Conservation (phyloP, 2,113 vertebrate genomes). For the Climacteris rufus region DNA sequence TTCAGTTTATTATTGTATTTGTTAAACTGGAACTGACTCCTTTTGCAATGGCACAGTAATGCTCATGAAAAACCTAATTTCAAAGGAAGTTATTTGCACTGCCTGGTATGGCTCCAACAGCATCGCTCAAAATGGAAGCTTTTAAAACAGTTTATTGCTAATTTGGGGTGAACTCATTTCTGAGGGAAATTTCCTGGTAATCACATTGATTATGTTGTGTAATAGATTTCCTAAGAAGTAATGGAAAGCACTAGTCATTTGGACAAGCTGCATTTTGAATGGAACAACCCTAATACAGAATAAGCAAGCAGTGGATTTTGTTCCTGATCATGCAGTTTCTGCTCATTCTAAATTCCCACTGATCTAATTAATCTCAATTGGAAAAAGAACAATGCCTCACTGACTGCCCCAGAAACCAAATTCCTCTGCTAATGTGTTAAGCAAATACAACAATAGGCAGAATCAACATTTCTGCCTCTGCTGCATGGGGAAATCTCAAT, state of each 20-base stretch:
- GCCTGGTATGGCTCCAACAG: not conserved
- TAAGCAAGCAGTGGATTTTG: not conserved
- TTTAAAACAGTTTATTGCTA: not conserved
- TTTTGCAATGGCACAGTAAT: not conserved
- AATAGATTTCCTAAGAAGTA: not conserved
- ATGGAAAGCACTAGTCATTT: not conserved
- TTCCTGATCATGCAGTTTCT: not conserved
- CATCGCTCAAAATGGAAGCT: not conserved
- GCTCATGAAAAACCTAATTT: not conserved
- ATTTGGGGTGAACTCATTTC: not conserved
- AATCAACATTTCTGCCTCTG: slow-evolving; percentile 10
- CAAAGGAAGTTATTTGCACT: not conserved
- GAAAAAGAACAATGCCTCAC: slow-evolving; percentile 19
- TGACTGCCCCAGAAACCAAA: slow-evolving; percentile 22
- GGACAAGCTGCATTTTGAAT: not conserved
- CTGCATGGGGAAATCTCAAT: not conserved
- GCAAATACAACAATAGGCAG: not conserved
- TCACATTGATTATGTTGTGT: not conserved
- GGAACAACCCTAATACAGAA: not conserved
- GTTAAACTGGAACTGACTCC: not conserved
- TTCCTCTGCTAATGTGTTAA: slow-evolving; percentile 5
- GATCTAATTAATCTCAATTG: slow-evolving; percentile 31
- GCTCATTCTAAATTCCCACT: not conserved
- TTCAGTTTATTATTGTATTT: not conserved
- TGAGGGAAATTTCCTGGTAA: not conserved